A percentile compares a stretch with the other conserved stretches of the same genome.
These are phyloP conservation scores for Matsumyia berberina DNA, from an alignment of 2,888 invertebrate species.

Conservation along the genomic window DNA sequence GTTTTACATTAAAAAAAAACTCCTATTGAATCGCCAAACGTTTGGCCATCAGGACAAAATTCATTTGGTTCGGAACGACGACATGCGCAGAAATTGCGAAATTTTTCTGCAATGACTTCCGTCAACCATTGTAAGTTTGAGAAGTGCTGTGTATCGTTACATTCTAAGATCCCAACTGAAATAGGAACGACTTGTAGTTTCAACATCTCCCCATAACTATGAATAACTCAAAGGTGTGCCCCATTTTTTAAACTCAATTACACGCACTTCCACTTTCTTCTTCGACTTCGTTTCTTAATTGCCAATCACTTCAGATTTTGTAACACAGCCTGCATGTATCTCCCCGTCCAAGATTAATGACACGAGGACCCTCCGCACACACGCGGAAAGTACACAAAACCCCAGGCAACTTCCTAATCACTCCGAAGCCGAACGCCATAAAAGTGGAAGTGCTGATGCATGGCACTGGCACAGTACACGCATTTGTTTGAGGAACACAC, in stretches of 20 bases:
- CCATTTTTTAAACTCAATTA: too few relatives aligned
- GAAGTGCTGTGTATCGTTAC: too few relatives aligned
- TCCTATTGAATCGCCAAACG: neutral
- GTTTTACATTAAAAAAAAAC: too few relatives aligned
- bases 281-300: too few relatives aligned
- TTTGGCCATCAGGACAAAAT: neutral
- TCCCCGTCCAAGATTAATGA: too few relatives aligned
- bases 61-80: neutral
- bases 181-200: neutral
- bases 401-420: neutral
- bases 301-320: too few relatives aligned
- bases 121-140: constrained; percentile 3
- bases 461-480: neutral
- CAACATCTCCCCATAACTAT: too few relatives aligned
- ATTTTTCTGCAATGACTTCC: neutral
- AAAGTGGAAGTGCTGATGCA: constrained; percentile 3
- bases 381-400: too few relatives aligned
- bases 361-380: too few relatives aligned
- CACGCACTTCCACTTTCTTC: too few relatives aligned
- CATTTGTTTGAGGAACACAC: constrained; percentile 16
- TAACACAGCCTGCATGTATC: too few relatives aligned
- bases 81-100: neutral
- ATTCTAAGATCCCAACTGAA: neutral
- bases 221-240: too few relatives aligned
- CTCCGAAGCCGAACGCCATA: neutral